phyloP scores from a whole-genome alignment of 2,888 invertebrate genomes.

The Cerastis leucographa region DNA sequence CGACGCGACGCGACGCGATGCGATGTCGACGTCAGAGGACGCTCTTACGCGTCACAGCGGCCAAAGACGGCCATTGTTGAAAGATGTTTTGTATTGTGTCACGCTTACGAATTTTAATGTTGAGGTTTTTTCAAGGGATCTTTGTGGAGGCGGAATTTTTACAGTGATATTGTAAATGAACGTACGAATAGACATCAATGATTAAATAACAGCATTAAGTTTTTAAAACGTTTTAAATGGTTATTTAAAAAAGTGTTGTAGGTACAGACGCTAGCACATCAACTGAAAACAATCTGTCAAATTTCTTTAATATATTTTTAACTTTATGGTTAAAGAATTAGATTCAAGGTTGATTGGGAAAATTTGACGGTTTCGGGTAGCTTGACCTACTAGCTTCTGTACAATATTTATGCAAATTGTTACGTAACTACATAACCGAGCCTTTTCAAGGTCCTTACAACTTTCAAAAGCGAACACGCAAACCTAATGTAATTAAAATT shows the following conservation, averaged over 20 bases:
- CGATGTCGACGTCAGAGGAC: slow-evolving; percentile 30
- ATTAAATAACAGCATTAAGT: neutral
- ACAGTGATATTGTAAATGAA: neutral
- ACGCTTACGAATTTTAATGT: slow-evolving; percentile 46
- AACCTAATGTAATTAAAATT: neutral
- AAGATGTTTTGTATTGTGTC: slow-evolving; percentile 41
- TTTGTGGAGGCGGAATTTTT: slow-evolving; percentile 1
- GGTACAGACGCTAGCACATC: neutral
- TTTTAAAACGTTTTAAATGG: neutral
- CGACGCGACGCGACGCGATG: slow-evolving; percentile 30
- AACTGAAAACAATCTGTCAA: too few species aligned
- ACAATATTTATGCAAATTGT: neutral
- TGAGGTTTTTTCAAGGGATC: neutral
- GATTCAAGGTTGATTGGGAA: too few species aligned
- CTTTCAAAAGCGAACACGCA: neutral
- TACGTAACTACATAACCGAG: neutral
- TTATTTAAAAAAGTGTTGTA: neutral
- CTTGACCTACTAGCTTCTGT: too few species aligned
- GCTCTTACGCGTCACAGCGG: slow-evolving; percentile 42
- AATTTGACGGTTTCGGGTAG: too few species aligned
- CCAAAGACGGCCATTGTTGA: slow-evolving; percentile 47
- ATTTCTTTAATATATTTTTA: too few species aligned
- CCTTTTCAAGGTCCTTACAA: neutral
- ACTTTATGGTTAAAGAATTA: too few species aligned
- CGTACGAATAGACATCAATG: neutral